These are phyloP conservation scores for Xiphophorus birchmanni DNA, from an alignment of 2,797 vertebrate genomes.

Conservation along the genomic window DNA sequence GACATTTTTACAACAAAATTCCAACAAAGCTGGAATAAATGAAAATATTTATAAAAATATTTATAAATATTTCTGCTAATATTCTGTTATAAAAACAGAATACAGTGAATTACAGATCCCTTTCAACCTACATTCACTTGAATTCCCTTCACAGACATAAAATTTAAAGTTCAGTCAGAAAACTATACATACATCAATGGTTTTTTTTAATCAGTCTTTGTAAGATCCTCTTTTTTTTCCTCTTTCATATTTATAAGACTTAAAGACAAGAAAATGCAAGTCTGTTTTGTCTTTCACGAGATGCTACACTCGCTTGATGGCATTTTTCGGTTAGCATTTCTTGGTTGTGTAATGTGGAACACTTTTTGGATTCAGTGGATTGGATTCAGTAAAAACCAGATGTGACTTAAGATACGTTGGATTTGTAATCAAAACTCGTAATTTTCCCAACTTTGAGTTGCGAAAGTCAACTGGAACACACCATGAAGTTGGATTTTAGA, in stretches of 20 bases:
- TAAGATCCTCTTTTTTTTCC: not conserved
- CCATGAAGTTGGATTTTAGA: too few relatives aligned
- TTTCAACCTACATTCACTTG: not conserved
- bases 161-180: too few relatives aligned
- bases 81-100: too few relatives aligned
- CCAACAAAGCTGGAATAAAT: too few relatives aligned
- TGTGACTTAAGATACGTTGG: too few relatives aligned
- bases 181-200: not conserved
- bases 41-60: too few relatives aligned
- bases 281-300: slow-evolving; percentile 79
- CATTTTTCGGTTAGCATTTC: slow-evolving; percentile 84
- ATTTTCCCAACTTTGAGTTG: too few relatives aligned
- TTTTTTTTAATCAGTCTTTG: not conserved
- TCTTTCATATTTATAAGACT: slow-evolving; percentile 80
- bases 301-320: slow-evolving; percentile 85
- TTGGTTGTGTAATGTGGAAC: slow-evolving; percentile 88
- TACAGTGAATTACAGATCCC: not conserved
- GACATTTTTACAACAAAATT: not conserved
- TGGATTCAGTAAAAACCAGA: too few relatives aligned
- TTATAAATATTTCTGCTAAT: too few relatives aligned
- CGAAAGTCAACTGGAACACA: too few relatives aligned
- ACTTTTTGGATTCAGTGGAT: slow-evolving; percentile 61
- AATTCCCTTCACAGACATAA: not conserved
- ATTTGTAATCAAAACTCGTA: too few relatives aligned
- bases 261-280: slow-evolving; percentile 63